These are phyloP conservation scores for Alectura lathami DNA, from an alignment of 2,113 vertebrate genomes.

Conservation along the genomic window DNA sequence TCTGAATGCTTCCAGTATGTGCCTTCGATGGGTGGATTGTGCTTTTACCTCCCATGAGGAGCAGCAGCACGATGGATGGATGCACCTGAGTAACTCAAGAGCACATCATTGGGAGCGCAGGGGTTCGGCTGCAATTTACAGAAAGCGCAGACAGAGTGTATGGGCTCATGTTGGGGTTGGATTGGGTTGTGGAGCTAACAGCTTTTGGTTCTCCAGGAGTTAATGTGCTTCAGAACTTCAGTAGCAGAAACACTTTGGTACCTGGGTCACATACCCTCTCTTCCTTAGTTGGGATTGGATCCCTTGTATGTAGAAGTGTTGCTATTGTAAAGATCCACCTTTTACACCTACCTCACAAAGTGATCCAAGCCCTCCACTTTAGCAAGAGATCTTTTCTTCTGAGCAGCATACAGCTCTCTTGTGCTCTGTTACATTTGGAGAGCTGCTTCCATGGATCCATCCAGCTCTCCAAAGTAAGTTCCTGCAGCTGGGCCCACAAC, in stretches of 20 bases:
- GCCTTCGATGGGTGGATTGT: background rate
- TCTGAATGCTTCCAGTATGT: background rate
- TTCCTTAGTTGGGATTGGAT: background rate
- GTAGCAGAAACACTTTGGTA: background rate
- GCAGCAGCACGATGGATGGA: background rate
- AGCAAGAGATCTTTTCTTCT: background rate
- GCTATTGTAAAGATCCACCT: background rate
- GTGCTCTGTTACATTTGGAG: background rate
- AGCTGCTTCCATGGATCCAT: background rate
- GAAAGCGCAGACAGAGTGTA: background rate
- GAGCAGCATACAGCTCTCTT: background rate
- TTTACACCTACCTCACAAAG: background rate
- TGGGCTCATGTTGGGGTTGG: background rate
- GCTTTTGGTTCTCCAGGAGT: background rate
- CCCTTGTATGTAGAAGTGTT: background rate
- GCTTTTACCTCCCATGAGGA: background rate
- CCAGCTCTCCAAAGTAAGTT: background rate
- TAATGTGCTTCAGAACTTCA: background rate
- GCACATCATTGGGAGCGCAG: rapidly evolving
- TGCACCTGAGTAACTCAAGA: background rate
- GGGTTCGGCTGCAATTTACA: background rate
- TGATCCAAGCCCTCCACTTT: background rate
- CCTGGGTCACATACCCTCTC: background rate
- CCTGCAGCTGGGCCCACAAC: background rate
- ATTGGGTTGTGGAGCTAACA: background rate